These are phyloP conservation scores for Dryoscopus gambensis DNA, from an alignment of 2,113 vertebrate genomes.

Conservation along the genomic window DNA sequence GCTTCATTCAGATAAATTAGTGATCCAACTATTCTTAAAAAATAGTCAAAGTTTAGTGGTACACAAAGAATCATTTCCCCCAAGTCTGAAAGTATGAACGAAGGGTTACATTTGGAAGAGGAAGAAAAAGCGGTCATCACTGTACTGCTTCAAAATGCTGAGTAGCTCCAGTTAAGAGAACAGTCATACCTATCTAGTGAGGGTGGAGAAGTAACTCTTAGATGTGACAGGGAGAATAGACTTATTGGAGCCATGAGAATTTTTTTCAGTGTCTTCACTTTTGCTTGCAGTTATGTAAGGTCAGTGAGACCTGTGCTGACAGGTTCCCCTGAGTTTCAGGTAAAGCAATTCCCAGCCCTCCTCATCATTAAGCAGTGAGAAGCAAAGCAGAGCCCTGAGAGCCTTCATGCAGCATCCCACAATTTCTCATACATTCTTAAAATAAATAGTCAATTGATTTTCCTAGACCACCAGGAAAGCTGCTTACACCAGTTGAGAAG, in stretches of 20 bases:
- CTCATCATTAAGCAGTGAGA: not conserved
- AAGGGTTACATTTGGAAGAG: not conserved
- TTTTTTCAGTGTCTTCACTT: not conserved
- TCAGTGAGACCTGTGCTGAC: not conserved
- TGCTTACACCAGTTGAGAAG: not conserved
- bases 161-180: not conserved
- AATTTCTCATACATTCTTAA: not conserved
- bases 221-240: not conserved
- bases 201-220: not conserved
- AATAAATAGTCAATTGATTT: not conserved
- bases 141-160: not conserved
- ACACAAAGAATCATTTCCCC: not conserved
- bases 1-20: not conserved
- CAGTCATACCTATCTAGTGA: not conserved
- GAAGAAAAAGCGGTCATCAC: not conserved
- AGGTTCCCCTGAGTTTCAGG: not conserved
- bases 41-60: not conserved
- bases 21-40: not conserved
- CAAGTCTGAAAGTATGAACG: not conserved
- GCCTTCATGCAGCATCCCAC: not conserved
- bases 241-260: not conserved
- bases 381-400: not conserved
- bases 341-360: not conserved
- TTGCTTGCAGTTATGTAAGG: not conserved
- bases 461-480: not conserved